Percentiles rank a stretch among this genome's conserved stretches.
Evolutionary conservation across 2,888 invertebrate species (phyloP).

Genomic region (Nymphalis c-album): DNA sequence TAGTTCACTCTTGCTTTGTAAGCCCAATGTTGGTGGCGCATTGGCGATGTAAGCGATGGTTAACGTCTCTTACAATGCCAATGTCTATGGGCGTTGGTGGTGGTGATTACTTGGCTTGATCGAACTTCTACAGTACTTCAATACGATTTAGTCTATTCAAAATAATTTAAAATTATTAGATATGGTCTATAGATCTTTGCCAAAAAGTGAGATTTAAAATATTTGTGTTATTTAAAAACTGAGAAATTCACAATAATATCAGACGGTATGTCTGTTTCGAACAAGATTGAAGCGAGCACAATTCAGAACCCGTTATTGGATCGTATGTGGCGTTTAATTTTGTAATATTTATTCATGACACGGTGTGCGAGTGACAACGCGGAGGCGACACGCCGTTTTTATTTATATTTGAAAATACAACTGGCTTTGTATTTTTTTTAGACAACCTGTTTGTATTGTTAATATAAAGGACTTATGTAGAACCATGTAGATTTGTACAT

Average conservation of each 20-base stretch:
- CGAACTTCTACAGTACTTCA: too few relatives aligned
- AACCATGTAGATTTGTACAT: neutral
- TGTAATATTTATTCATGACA: constrained; percentile 32
- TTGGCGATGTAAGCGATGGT: too few relatives aligned
- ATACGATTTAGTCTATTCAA: too few relatives aligned
- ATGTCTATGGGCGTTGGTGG: too few relatives aligned
- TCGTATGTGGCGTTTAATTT: constrained; percentile 30
- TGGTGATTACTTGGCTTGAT: too few relatives aligned
- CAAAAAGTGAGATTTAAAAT: too few relatives aligned
- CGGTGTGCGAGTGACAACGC: constrained; percentile 9
- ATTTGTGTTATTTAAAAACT: too few relatives aligned
- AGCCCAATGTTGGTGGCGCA: too few relatives aligned
- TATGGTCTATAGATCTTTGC: too few relatives aligned
- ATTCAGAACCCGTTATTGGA: constrained; percentile 29
- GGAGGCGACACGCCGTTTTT: constrained; percentile 11
- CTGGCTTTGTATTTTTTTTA: neutral
- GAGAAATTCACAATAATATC: neutral
- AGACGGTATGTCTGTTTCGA: neutral
- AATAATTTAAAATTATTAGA: too few relatives aligned
- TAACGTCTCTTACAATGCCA: too few relatives aligned
- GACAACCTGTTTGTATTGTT: constrained; percentile 4
- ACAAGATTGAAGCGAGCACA: constrained; percentile 19
- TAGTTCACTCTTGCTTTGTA: too few relatives aligned
- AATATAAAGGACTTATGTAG: neutral
- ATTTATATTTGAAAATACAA: constrained; percentile 13